Conservation (phyloP, 2,888 invertebrate genomes). For the Congeria kusceri region DNA sequence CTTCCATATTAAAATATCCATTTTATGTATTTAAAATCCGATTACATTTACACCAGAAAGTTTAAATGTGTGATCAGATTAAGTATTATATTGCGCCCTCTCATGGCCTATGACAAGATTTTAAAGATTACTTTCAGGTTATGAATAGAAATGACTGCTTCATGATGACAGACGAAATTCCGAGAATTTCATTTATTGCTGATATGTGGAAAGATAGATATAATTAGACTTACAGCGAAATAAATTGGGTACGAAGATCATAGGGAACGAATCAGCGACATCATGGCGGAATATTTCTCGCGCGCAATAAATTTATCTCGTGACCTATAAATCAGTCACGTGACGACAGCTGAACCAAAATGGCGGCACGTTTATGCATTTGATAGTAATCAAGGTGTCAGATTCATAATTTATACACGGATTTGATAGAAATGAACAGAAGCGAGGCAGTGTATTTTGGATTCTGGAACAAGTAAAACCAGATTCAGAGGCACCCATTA, state of each 20-base stretch:
- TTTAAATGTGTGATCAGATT: no score
- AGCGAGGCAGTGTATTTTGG: constrained; percentile 10
- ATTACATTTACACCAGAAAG: no score
- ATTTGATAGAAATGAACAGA: constrained; percentile 58
- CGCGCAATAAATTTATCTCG: constrained; percentile 55
- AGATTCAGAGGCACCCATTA: no score
- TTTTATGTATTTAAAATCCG: no score
- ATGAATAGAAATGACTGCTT: constrained; percentile 10
- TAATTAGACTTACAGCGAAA: constrained; percentile 25
- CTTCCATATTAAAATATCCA: no score
- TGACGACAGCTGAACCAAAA: constrained; percentile 59
- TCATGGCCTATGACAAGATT: no score
- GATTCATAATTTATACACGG: constrained; percentile 54
- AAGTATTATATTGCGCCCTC: no score
- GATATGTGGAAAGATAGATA: constrained; percentile 22
- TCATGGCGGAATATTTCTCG: constrained; percentile 23
- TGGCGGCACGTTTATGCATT: constrained; percentile 62
- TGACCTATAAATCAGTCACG: constrained; percentile 65
- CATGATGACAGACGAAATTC: constrained; percentile 10
- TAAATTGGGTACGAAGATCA: constrained; percentile 6
- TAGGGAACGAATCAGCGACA: constrained; percentile 19
- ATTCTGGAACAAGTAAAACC: no score
- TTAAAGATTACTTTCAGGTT: background rate
- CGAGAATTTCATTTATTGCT: constrained; percentile 34
- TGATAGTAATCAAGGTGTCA: constrained; percentile 60